Conservation (phyloP, 2,797 vertebrate species). For the Arrhamphus sclerolepis region DNA sequence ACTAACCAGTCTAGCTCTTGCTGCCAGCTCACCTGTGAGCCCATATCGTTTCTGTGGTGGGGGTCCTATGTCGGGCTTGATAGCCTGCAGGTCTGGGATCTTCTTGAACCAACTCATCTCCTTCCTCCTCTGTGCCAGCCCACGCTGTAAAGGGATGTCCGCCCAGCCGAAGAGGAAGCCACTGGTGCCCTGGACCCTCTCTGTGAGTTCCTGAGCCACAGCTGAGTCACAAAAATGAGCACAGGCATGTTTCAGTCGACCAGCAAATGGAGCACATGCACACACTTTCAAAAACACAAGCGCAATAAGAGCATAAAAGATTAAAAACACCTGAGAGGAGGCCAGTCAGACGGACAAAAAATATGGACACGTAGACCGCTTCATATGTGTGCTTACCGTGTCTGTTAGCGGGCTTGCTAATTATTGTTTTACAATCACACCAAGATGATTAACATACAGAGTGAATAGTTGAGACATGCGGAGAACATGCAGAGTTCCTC, state of each 20-base stretch:
- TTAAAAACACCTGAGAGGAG: constrained; percentile 39
- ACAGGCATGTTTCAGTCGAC: constrained; percentile 11
- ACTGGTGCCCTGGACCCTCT: constrained; percentile 70
- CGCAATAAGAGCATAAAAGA: constrained; percentile 10
- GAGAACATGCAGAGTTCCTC: constrained; percentile 26
- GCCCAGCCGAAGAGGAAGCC: constrained; percentile 85
- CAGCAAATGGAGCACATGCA: constrained; percentile 7
- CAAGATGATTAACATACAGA: constrained; percentile 29
- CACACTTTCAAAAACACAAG: constrained; percentile 7
- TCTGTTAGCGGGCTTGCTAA: constrained; percentile 8
- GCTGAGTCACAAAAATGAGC: constrained; percentile 53
- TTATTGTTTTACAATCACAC: constrained; percentile 35
- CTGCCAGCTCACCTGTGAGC: constrained; percentile 77
- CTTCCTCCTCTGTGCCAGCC: constrained; percentile 82
- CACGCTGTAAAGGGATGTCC: constrained; percentile 70
- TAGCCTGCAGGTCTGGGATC: constrained; percentile 43
- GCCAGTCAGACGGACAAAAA: constrained; percentile 10
- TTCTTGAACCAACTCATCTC: constrained; percentile 83
- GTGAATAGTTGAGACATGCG: not conserved
- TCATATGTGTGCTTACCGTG: constrained; percentile 17
- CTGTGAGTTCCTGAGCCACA: constrained; percentile 73
- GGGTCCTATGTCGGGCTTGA: constrained; percentile 75
- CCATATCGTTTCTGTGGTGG: constrained; percentile 68
- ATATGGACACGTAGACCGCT: constrained; percentile 15
- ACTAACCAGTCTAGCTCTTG: too few species aligned